Evolutionary conservation across 2,797 vertebrate species (phyloP).

Genomic region (Rhynchonycteris naso): DNA sequence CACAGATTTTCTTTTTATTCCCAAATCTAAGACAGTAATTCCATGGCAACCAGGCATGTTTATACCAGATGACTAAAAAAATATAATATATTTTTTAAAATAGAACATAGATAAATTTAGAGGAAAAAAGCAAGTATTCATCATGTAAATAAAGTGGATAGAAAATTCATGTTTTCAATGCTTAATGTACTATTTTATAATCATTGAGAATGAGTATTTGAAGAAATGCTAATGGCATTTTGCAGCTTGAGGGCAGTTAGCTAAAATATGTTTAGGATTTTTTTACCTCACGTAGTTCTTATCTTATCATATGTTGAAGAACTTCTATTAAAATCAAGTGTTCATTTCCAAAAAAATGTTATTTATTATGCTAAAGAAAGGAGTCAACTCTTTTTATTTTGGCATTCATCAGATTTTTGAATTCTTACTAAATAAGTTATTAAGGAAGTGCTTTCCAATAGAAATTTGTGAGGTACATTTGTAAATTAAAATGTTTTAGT

Average conservation of each 20-base stretch:
- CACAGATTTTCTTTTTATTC: neutral
- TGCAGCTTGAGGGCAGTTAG: neutral
- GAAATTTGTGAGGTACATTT: neutral
- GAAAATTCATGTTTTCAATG: constrained; percentile 57
- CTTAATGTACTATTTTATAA: constrained; percentile 41
- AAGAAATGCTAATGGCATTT: constrained; percentile 27
- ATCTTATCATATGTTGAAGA: neutral
- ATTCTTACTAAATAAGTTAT: constrained; percentile 6
- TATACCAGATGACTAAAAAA: constrained; percentile 41
- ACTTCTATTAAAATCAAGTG: neutral
- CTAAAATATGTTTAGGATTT: constrained; percentile 12
- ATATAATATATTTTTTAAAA: constrained; percentile 58
- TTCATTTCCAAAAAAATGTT: neutral
- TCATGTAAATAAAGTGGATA: constrained; percentile 31
- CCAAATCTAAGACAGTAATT: constrained; percentile 15
- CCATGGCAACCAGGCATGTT: neutral
- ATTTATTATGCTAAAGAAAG: constrained; percentile 30
- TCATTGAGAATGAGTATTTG: neutral
- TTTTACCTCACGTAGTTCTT: neutral
- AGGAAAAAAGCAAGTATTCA: neutral
- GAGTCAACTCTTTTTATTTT: neutral
- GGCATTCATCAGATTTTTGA: constrained; percentile 4
- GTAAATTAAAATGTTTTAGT: neutral
- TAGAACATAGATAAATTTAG: constrained; percentile 1
- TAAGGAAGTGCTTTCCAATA: neutral